A percentile compares a stretch with the other conserved stretches of the same genome.
phyloP scores from a whole-genome alignment of 2,113 vertebrate genomes.

The Tupaia tana region DNA sequence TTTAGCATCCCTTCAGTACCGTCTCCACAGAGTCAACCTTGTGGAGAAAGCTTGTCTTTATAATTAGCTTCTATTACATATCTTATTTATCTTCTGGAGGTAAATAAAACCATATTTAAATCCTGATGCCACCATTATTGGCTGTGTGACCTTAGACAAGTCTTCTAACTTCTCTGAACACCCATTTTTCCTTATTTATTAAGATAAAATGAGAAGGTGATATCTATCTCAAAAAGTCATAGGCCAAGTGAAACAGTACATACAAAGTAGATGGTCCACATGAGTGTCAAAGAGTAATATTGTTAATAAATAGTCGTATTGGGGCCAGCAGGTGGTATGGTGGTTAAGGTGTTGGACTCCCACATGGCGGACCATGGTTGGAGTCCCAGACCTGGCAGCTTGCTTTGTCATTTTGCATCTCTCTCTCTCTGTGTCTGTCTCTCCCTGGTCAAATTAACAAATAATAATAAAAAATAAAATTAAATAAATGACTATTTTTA shows the following conservation, averaged over 20 bases:
- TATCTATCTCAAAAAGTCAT: background rate
- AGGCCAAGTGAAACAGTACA: background rate
- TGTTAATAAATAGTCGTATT: background rate
- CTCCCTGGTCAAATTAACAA: too few species aligned
- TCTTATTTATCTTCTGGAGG: background rate
- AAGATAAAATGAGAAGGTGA: background rate
- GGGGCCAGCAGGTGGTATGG: too few species aligned
- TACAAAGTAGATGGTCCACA: background rate
- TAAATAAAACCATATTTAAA: background rate
- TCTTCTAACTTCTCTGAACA: background rate
- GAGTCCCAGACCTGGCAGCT: too few species aligned
- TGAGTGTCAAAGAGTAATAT: background rate
- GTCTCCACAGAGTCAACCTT: background rate
- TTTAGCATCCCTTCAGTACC: background rate
- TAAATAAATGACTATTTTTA: too few species aligned
- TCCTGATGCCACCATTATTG: background rate
- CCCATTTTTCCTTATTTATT: background rate
- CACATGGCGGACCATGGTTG: too few species aligned
- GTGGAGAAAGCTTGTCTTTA: background rate
- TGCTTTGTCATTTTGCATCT: too few species aligned
- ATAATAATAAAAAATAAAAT: too few species aligned
- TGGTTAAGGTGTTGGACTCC: too few species aligned
- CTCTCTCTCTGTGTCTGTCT: too few species aligned
- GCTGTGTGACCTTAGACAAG: background rate
- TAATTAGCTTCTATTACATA: background rate